Base-by-base conservation (phyloP, 2,888 invertebrate genomes). In the Tetanocera ferruginea region DNA sequence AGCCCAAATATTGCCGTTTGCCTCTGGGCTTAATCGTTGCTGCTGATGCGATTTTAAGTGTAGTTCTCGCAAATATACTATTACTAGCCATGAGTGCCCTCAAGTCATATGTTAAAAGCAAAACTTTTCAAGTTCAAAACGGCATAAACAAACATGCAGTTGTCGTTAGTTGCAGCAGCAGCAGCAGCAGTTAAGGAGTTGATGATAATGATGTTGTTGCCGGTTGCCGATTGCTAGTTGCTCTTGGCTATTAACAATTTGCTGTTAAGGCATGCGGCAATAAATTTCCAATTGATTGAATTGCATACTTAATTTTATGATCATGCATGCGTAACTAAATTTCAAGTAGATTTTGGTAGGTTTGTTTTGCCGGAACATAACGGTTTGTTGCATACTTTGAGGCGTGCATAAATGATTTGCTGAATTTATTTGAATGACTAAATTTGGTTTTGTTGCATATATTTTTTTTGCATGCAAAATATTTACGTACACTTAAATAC, bases 281-380 rank as follows among this genome's bases (percentile, higher is more conserved):
- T 55, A 34, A 28, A 52, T 70, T 70, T 70, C 55, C 52, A 52
- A 28, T 31, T 52, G 70, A 70, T 70, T 55, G 70, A 23, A 25
- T 43, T n/a, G 31, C 52, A 70, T 52, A 52, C 55, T 31, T 34
- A 55, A 55, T 70, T 70, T 19, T 8, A 51, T 23, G 67, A 9
- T 31, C 52, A 28, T 43, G 67, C 67, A 69, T 51, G 28, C 52
- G 70, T 9, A 67, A 67, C 49, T 43, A n/a, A 28, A 19, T 43
- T 14, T 23, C 11, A 34, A 28, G 34, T 25, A 14, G 60, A 14
- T 25, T 62, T 62, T 62, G 14, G 60, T 62, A 62, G 14, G 23
- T 60, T 19, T 17, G 25, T 28, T 60, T 28, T 60, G 6, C 2
- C 11, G 2, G 19, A 4, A 28, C 9, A 43, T 43, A 19, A 60